Conservation (phyloP, 1,140 invertebrate species). For the Mesaphorura yosii region DNA sequence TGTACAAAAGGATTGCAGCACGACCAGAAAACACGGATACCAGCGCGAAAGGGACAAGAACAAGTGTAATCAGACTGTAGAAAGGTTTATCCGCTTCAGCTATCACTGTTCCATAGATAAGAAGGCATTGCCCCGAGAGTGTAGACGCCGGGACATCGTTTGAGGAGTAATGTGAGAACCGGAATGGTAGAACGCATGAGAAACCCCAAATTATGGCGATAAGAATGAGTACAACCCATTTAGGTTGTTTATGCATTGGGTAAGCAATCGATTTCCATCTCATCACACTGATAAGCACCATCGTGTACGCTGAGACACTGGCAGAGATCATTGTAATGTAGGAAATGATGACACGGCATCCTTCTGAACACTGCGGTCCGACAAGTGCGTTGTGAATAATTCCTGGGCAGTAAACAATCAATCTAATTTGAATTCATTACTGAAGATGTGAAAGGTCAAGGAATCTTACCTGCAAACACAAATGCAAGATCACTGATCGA, state of each 20-base stretch:
- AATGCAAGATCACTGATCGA: background rate
- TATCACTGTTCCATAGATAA: background rate
- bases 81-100: background rate
- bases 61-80: background rate
- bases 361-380: too few species aligned
- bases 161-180: too few species aligned
- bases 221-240: background rate
- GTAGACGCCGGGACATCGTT: too few species aligned
- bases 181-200: too few species aligned
- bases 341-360: background rate
- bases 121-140: background rate
- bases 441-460: too few species aligned
- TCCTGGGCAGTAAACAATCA: too few species aligned
- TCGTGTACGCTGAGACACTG: background rate
- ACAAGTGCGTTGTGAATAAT: too few species aligned
- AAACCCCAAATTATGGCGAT: background rate
- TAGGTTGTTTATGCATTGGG: background rate
- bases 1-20: background rate
- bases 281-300: background rate
- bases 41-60: background rate
- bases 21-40: background rate
- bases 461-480: too few species aligned
- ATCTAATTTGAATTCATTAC: too few species aligned
- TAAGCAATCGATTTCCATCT: background rate
- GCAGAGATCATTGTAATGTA: background rate